phyloP scores from a whole-genome alignment of 2,797 vertebrate species.

The Poliocrania exsul region DNA sequence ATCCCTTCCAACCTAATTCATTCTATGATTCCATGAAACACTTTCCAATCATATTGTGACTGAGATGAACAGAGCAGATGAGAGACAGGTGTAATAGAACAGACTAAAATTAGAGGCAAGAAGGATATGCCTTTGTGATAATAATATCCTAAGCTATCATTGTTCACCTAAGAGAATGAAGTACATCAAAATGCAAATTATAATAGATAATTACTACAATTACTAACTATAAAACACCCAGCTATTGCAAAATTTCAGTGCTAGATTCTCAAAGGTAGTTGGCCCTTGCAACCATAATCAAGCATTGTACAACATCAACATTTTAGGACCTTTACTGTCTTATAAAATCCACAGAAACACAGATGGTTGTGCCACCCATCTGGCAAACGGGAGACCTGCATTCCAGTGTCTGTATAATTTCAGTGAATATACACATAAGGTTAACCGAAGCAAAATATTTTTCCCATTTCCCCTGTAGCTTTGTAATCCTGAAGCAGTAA shows the following conservation, averaged over 20 bases:
- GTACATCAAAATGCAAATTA: conserved; percentile 50
- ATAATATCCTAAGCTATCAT: conserved; percentile 46
- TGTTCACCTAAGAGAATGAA: conserved; percentile 36
- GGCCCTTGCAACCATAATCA: not conserved
- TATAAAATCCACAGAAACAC: conserved; percentile 3
- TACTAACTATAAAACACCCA: conserved; percentile 29
- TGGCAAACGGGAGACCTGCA: not conserved
- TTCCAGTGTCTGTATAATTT: not conserved
- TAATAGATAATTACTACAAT: conserved; percentile 48
- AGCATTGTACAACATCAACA: not conserved
- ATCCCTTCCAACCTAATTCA: not conserved
- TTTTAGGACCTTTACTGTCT: not conserved
- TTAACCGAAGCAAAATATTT: conserved; percentile 16
- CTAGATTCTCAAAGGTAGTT: conserved; percentile 1
- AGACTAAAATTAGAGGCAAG: conserved; percentile 32
- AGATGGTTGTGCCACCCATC: conserved; percentile 4
- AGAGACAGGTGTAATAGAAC: conserved; percentile 44
- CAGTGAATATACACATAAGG: not conserved
- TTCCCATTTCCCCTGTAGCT: not conserved
- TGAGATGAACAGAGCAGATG: not conserved
- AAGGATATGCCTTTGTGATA: conserved; percentile 7
- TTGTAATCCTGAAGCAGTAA: not conserved
- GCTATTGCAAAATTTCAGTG: not conserved
- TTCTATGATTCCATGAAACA: not conserved
- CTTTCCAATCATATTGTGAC: not conserved